These are phyloP conservation scores for Xiphophorus hellerii DNA, from an alignment of 2,113 vertebrate species.

Conservation along the genomic window DNA sequence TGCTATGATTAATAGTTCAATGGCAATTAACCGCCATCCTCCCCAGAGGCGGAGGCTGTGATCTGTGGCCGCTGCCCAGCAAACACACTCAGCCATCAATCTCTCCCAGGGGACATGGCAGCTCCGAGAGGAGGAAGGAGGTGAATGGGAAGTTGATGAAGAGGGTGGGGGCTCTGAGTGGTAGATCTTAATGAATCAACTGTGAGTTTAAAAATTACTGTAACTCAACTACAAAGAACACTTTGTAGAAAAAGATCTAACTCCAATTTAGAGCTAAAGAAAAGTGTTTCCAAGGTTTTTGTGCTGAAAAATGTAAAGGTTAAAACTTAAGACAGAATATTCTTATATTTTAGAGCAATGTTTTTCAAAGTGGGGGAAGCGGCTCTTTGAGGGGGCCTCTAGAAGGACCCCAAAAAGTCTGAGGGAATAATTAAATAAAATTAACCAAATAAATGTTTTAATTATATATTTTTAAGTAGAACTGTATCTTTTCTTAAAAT, in stretches of 20 bases:
- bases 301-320: conserved; percentile 8
- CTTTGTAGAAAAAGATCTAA: neutral
- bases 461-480: too few species aligned
- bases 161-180: conserved; percentile 3
- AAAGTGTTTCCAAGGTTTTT: neutral
- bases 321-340: conserved; percentile 4
- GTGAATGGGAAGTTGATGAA: conserved; percentile 17
- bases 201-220: conserved; percentile 8
- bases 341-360: neutral
- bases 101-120: conserved; percentile 42
- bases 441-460: too few species aligned
- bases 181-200: conserved; percentile 53
- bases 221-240: conserved; percentile 19
- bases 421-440: too few species aligned
- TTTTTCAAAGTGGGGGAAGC: too few species aligned
- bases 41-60: conserved; percentile 54
- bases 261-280: neutral
- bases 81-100: conserved; percentile 58
- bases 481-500: too few species aligned
- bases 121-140: conserved; percentile 27
- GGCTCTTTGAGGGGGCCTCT: too few species aligned
- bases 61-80: conserved; percentile 57
- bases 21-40: conserved; percentile 72
- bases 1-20: conserved; percentile 73
- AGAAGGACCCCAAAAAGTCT: too few species aligned